These are phyloP conservation scores for Sinohyriopsis cumingii DNA, from an alignment of 2,888 invertebrate species.

Conservation along the genomic window DNA sequence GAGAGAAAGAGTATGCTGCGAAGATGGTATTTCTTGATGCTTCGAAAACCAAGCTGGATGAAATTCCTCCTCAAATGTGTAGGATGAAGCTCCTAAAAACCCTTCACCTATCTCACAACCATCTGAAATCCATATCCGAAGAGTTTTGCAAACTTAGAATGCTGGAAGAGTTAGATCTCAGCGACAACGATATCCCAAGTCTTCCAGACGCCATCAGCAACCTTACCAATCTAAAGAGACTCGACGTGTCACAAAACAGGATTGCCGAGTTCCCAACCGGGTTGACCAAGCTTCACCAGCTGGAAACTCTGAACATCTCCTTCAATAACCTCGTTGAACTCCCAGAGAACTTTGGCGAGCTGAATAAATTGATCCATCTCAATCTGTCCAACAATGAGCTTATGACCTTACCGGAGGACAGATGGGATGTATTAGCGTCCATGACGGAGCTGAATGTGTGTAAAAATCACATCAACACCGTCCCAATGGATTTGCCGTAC, in stretches of 20 bases:
- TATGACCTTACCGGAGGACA: constrained; percentile 59
- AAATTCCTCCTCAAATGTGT: constrained; percentile 53
- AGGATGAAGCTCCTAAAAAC: constrained; percentile 54
- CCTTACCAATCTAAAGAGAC: constrained; percentile 71
- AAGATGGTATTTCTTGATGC: constrained; percentile 56
- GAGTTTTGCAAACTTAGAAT: constrained; percentile 56
- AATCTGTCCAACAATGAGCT: constrained; percentile 66
- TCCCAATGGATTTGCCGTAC: constrained; percentile 73
- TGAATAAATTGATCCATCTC: constrained; percentile 59
- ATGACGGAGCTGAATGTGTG: constrained; percentile 82
- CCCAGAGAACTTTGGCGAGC: constrained; percentile 64
- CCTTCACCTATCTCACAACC: constrained; percentile 58
- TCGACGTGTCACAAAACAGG: constrained; percentile 78
- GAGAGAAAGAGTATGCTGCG: constrained; percentile 54
- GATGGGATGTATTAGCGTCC: constrained; percentile 86
- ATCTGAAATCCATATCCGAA: constrained; percentile 53
- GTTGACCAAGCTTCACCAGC: constrained; percentile 46
- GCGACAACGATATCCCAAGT: constrained; percentile 50
- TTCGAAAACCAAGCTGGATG: constrained; percentile 57
- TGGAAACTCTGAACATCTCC: constrained; percentile 61
- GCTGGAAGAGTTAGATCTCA: constrained; percentile 57
- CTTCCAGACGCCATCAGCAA: constrained; percentile 45
- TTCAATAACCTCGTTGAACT: constrained; percentile 62
- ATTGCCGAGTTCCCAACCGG: constrained; percentile 74
- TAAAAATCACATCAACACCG: constrained; percentile 83